Conservation (phyloP, 2,888 invertebrate genomes). For the Blomia tropicalis region DNA sequence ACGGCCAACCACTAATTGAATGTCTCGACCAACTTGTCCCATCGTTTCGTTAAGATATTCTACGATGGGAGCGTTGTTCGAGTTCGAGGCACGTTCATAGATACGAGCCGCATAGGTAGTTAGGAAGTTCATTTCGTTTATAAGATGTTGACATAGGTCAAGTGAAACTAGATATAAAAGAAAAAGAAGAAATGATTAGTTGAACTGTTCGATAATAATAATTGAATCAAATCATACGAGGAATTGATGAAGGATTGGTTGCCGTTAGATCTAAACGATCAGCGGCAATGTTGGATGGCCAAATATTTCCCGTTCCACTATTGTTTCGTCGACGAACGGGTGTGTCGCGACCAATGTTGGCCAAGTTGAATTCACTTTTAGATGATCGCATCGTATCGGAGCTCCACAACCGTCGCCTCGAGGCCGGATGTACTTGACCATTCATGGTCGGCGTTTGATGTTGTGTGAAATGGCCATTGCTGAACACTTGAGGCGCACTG, state of each 20-base stretch:
- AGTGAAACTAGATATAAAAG: slow-evolving; percentile 27
- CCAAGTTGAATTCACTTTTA: slow-evolving; percentile 26
- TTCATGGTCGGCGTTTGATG: not conserved
- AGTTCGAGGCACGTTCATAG: slow-evolving; percentile 42
- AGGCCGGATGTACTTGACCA: slow-evolving; percentile 1
- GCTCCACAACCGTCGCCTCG: slow-evolving; percentile 19
- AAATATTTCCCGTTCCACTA: slow-evolving; percentile 16
- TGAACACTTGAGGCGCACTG: not conserved
- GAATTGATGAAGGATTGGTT: slow-evolving; percentile 25
- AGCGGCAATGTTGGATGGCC: slow-evolving; percentile 11
- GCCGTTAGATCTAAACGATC: slow-evolving; percentile 22
- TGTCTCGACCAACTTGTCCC: slow-evolving; percentile 18
- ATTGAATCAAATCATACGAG: not conserved
- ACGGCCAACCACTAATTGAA: slow-evolving; percentile 11
- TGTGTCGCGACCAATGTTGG: slow-evolving; percentile 19
- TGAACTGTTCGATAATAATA: slow-evolving; percentile 4
- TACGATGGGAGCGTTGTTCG: slow-evolving; percentile 17
- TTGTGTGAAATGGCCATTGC: not conserved
- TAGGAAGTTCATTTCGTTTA: slow-evolving; percentile 36
- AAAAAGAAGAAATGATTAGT: not conserved
- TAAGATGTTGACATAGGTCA: slow-evolving; percentile 31
- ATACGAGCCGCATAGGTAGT: slow-evolving; percentile 55
- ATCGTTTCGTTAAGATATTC: slow-evolving; percentile 22
- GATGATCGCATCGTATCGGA: slow-evolving; percentile 24
- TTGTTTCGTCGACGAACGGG: slow-evolving; percentile 16